These are phyloP conservation scores for Drosophila bunnanda DNA, from an alignment of 2,888 invertebrate species.

Conservation along the genomic window DNA sequence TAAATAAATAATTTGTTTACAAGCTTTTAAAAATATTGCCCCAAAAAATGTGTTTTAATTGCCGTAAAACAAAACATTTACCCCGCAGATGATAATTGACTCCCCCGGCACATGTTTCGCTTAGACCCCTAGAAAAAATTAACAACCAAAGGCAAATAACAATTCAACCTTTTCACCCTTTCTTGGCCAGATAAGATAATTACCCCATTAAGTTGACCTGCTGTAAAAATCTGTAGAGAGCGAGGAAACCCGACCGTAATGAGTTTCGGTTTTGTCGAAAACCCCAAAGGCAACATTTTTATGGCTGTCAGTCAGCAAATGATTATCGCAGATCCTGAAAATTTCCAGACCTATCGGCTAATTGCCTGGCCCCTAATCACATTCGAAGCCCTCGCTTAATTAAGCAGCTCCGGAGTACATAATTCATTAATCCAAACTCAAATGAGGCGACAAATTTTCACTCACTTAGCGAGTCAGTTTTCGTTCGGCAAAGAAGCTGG, in stretches of 20 bases:
- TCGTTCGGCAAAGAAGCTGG: slow-evolving; percentile 19
- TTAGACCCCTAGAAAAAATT: background rate
- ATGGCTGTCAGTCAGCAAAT: slow-evolving; percentile 55
- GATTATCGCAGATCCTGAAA: slow-evolving; percentile 51
- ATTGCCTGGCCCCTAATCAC: slow-evolving; percentile 74
- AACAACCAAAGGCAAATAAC: slow-evolving; percentile 23
- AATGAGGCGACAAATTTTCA: slow-evolving; percentile 78
- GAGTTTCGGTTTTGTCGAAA: slow-evolving; percentile 11
- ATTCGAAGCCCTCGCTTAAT: slow-evolving; percentile 70
- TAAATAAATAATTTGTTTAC: background rate
- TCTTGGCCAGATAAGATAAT: slow-evolving; percentile 41
- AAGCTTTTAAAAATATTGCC: background rate
- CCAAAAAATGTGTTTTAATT: background rate
- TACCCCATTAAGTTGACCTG: slow-evolving; percentile 49
- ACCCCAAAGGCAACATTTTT: slow-evolving; percentile 21
- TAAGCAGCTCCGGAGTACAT: slow-evolving; percentile 60
- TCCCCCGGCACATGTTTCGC: slow-evolving; percentile 19
- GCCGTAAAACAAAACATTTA: background rate
- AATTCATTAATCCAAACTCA: slow-evolving; percentile 72
- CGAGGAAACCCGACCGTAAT: slow-evolving; percentile 7
- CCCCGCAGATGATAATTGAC: background rate
- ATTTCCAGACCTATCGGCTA: slow-evolving; percentile 60
- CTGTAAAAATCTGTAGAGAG: slow-evolving; percentile 11
- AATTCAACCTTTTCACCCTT: slow-evolving; percentile 28
- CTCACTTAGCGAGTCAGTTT: slow-evolving; percentile 76